Evolutionary conservation across 2,113 vertebrate genomes (phyloP), one percentile per base, ranked within the genome.

Genomic region (Uria aalge): DNA sequence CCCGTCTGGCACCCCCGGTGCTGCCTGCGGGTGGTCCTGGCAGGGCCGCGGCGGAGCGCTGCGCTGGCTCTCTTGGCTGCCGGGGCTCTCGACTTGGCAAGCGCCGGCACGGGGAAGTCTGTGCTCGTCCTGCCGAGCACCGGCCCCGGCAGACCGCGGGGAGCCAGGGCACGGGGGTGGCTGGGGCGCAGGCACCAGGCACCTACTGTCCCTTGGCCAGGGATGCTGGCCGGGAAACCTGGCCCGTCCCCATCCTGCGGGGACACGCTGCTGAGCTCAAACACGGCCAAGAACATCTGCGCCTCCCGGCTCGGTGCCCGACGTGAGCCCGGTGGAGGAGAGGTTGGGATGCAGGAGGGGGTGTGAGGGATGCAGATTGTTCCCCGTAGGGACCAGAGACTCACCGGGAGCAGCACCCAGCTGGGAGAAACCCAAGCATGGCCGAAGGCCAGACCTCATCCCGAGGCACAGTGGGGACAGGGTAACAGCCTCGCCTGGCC

Each of bases 81-180:
- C 1, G 1, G 84, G 36, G 57, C 43, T 45, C 40, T 50, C 0
- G 0, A 6, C 20, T 84, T n/a, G 40, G 64, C 88, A 87, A 55
- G 29, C 0, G 0, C 21, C 8, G 3, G 59, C 5, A 1, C 2
- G 0, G 93, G 47, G 56, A 69, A 36, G 47, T 41, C 41, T 3
- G 1, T 12, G 47, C 38, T 91, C 8, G 0, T 60, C 66, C 74
- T 48, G 29, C 34, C 3, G 3, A 75, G 50, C 0, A 0, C 69
- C 60, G 50, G 40, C 38, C 24, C 71, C 2, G 0, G 32, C 0
- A 1, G 27, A 59, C 34, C 0, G 0, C 1, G 0, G 24, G 21
- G 59, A 84, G 82, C 55, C 1, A 0, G 19, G 40, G n/a, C 34
- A 55, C 3, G 1, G 53, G 21, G 53, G 14, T 38, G 17, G 11